These are phyloP conservation scores for Temnothorax unifasciatus DNA, from an alignment of 2,888 invertebrate species.

Conservation along the genomic window DNA sequence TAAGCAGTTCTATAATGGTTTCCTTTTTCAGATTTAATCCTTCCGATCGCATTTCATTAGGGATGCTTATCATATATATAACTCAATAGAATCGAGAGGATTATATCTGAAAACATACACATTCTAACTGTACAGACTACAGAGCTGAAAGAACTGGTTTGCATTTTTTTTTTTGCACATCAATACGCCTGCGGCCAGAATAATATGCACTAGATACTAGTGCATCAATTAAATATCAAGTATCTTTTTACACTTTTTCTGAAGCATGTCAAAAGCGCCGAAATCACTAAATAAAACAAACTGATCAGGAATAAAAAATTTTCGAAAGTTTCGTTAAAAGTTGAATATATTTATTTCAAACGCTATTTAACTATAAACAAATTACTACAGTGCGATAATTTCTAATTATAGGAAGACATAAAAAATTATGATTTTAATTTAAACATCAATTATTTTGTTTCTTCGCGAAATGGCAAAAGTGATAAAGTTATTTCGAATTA, in stretches of 20 bases:
- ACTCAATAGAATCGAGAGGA: not conserved
- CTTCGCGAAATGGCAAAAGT: not conserved
- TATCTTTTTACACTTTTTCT: not conserved
- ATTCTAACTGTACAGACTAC: conserved; percentile 7
- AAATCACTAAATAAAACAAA: not conserved
- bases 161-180: not conserved
- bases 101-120: conserved; percentile 1
- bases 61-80: not conserved
- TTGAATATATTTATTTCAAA: conserved; percentile 10
- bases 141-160: not conserved
- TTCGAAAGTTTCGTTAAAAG: not conserved
- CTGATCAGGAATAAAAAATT: not conserved
- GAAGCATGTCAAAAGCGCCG: not conserved
- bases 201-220: conserved; percentile 1
- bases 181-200: not conserved
- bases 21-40: conserved; percentile 12
- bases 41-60: not conserved
- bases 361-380: not conserved
- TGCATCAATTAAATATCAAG: not conserved
- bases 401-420: not conserved
- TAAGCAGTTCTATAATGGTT: not conserved
- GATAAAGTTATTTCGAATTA: not conserved
- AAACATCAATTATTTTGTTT: not conserved
- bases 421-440: not conserved
- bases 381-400: not conserved